Base-by-base conservation (phyloP, 2,113 vertebrate genomes). In the Falcunculus frontatus region DNA sequence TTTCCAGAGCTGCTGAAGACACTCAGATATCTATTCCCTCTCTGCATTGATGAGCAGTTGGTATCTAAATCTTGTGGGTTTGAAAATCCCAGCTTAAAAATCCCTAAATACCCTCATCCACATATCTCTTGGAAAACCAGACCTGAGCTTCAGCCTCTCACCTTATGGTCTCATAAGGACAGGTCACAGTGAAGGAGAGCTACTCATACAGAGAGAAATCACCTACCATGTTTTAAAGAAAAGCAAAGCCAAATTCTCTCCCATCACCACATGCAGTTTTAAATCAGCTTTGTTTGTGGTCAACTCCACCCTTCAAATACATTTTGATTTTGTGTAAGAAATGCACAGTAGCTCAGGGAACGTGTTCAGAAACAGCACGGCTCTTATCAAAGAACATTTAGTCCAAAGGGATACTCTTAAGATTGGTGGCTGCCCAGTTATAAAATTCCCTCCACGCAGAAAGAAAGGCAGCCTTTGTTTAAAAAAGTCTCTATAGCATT, bases 61-160 rank as follows among this genome's bases (percentile, higher is more conserved):
- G 33, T 65, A 84, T 72, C 60, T 93, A 90, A 93, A 84, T 69
- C 80, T 53, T 3, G 9, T 6, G 13, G 41, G 27, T 64, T 68
- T 93, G 49, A 91, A 93, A 93, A 96, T 92, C 74, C 56, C 35
- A 7, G 39, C 39, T 92, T 88, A 72, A 93, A 94, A 83, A 90
- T 68, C 85, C 63, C 47, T 90, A 93, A 93, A 67, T 87, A 67
- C 65, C 70, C 75, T 88, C 47, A 90, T 50, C 62, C 69, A 75
- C 5, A 6, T 46, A 72, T 55, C 60, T 81, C 74, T 78, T 92
- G 85, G 65, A 90, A 96, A 90, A 90, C 4, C 25, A 74, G 60
- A 69, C 22, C 18, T 50, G 70, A 42, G 53, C 55, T 92, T 87
- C 75, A 93, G 75, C 52, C 33, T 85, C 70, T 87, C 2, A 12